Evolutionary conservation across 2,113 vertebrate genomes (phyloP).

Genomic region (Upupa epops): DNA sequence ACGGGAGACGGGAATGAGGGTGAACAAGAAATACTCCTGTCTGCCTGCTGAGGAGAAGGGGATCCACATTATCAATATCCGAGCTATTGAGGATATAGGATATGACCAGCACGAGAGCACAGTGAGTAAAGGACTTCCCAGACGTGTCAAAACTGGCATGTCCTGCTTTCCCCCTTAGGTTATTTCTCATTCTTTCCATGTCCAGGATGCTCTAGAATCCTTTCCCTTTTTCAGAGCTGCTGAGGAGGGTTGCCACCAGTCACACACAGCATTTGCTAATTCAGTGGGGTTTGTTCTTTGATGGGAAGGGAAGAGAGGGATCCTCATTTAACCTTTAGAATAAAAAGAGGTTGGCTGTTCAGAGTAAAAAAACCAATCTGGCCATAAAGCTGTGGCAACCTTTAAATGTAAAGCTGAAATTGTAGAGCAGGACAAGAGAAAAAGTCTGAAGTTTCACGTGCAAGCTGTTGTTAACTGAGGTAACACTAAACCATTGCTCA

Average conservation of each 20-base stretch:
- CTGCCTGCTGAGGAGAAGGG: constrained; percentile 77
- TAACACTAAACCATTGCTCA: neutral
- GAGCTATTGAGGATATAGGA: constrained; percentile 71
- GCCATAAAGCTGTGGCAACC: neutral
- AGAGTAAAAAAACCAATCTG: neutral
- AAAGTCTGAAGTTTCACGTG: neutral
- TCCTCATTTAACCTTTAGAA: neutral
- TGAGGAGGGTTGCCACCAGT: neutral
- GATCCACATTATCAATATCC: constrained; percentile 70
- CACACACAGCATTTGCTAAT: neutral
- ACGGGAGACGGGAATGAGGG: constrained; percentile 70
- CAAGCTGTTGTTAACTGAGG: neutral
- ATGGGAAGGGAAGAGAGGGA: neutral
- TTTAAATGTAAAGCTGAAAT: no score
- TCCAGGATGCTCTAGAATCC: neutral
- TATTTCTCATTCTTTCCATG: neutral
- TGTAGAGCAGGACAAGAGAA: neutral
- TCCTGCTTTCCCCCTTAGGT: neutral
- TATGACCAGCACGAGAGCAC: constrained; percentile 78
- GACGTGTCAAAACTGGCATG: neutral
- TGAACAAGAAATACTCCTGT: constrained; percentile 76
- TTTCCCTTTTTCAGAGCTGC: neutral
- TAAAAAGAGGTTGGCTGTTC: neutral
- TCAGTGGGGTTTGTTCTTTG: neutral
- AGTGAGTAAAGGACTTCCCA: constrained; percentile 71